These are phyloP conservation scores for Eupeodes corollae DNA, from an alignment of 1,140 invertebrate species.

Conservation along the genomic window DNA sequence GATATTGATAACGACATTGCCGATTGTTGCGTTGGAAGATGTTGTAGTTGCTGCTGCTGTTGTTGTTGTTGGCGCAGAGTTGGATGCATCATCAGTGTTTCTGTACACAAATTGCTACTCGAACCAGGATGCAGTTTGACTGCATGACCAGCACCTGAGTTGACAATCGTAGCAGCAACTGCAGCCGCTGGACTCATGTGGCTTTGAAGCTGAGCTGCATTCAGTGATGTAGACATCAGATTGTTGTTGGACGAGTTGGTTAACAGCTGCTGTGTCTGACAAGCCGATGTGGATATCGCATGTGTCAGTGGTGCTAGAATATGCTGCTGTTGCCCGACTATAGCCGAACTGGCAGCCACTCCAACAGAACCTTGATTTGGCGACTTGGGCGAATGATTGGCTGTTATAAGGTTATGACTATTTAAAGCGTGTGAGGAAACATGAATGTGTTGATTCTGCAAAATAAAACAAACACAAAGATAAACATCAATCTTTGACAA, in stretches of 20 bases:
- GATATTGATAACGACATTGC: too few relatives aligned
- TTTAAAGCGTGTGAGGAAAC: conserved; percentile 35
- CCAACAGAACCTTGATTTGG: conserved; percentile 24
- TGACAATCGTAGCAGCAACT: too few relatives aligned
- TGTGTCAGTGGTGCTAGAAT: conserved; percentile 29
- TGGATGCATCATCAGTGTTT: neutral
- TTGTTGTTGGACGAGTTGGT: conserved; percentile 18
- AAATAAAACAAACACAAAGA: conserved; percentile 6
- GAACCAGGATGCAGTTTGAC: too few relatives aligned
- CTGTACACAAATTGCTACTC: too few relatives aligned
- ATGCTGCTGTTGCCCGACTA: conserved; percentile 21
- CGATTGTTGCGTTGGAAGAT: too few relatives aligned
- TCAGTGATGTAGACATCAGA: conserved; percentile 35
- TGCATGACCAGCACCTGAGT: too few relatives aligned
- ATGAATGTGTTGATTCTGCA: conserved; percentile 28
- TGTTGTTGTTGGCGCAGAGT: conserved; percentile 2
- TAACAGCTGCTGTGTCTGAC: conserved; percentile 19
- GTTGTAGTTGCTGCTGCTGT: neutral
- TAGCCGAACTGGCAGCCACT: neutral
- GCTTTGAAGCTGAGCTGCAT: conserved; percentile 18
- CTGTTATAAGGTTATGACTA: conserved; percentile 37
- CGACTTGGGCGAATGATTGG: conserved; percentile 37
- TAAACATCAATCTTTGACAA: neutral
- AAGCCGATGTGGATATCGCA: conserved; percentile 20
- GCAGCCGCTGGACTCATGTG: neutral